Conservation (phyloP, 2,113 vertebrate species). For the Cathartes aura region DNA sequence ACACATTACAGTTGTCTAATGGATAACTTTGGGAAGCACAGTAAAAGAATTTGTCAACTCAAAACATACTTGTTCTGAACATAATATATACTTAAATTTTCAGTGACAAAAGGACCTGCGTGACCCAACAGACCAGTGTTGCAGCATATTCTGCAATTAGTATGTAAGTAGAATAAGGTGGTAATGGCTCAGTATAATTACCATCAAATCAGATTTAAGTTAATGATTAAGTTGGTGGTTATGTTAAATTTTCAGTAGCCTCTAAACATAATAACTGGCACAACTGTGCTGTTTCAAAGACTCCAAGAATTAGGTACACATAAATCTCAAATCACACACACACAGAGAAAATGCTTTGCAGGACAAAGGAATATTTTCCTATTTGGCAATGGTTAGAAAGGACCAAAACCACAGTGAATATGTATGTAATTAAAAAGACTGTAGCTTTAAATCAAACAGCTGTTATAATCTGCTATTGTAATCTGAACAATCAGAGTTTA, state of each 20-base stretch:
- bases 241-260: not conserved
- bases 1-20: not conserved
- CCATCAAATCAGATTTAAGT: not conserved
- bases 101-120: not conserved
- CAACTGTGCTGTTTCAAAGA: not conserved
- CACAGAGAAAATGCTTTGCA: not conserved
- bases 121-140: not conserved
- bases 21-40: not conserved
- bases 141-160: not conserved
- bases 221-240: not conserved
- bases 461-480: constrained; percentile 56
- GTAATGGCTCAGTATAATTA: not conserved
- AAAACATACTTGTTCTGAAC: not conserved
- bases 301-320: not conserved
- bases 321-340: not conserved
- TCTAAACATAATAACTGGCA: not conserved
- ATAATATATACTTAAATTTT: not conserved
- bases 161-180: not conserved
- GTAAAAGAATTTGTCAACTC: not conserved
- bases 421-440: not conserved
- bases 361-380: not conserved
- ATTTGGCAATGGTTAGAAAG: not conserved
- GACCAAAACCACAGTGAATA: not conserved
- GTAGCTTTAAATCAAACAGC: not conserved
- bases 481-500: not conserved